Evolutionary conservation across 1,140 invertebrate genomes (phyloP).

Genomic region (Procambarus virginalis): DNA sequence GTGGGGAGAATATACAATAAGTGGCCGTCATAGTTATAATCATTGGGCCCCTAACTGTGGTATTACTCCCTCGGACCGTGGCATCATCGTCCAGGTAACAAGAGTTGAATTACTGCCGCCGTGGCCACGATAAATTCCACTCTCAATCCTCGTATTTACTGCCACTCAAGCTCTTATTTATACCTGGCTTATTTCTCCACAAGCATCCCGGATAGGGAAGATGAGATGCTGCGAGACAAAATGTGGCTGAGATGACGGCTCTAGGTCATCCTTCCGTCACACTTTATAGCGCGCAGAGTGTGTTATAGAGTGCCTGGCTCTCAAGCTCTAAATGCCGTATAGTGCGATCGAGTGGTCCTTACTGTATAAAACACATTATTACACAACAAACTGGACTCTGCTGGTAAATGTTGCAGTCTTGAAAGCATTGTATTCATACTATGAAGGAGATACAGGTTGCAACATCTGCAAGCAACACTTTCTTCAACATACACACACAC

Average conservation of each 20-base stretch:
- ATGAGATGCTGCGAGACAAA: slow-evolving; percentile 18
- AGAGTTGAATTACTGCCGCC: slow-evolving; percentile 21
- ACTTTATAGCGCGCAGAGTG: background rate
- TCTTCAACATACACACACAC: too few relatives aligned
- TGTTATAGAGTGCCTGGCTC: too few relatives aligned
- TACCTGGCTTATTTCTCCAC: slow-evolving; percentile 34
- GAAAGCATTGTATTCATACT: too few relatives aligned
- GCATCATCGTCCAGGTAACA: slow-evolving; percentile 37
- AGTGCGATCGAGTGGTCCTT: too few relatives aligned
- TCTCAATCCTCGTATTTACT: slow-evolving; percentile 40
- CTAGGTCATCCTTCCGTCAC: background rate
- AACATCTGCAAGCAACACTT: too few relatives aligned
- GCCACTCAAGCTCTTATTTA: slow-evolving; percentile 31
- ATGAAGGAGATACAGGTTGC: too few relatives aligned
- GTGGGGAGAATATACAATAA: slow-evolving; percentile 51
- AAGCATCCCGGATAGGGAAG: slow-evolving; percentile 26
- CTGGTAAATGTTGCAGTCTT: too few relatives aligned
- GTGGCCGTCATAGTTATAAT: slow-evolving; percentile 27
- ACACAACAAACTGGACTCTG: too few relatives aligned
- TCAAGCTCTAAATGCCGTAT: too few relatives aligned
- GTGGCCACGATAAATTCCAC: slow-evolving; percentile 33
- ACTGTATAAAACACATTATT: too few relatives aligned
- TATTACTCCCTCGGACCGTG: slow-evolving; percentile 17
- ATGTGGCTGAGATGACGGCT: background rate
- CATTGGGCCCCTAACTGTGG: slow-evolving; percentile 30